These are phyloP conservation scores for Phrynocephalus vlangalii DNA, from an alignment of 2,797 vertebrate species.

Conservation along the genomic window DNA sequence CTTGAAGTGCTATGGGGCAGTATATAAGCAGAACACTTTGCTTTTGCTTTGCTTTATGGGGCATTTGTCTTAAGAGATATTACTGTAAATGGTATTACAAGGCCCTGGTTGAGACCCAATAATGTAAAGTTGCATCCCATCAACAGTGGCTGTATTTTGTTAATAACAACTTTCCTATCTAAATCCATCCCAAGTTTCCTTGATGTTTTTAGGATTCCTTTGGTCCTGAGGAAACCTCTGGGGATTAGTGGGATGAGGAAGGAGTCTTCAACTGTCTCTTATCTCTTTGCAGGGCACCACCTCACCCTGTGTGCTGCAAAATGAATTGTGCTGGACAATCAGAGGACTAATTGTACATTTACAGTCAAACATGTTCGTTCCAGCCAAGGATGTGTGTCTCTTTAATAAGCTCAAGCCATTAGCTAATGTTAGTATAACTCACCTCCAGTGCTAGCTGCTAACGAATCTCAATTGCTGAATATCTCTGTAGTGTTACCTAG, in stretches of 20 bases:
- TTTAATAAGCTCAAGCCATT: slow-evolving; percentile 50
- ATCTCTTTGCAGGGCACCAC: neutral
- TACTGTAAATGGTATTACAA: neutral
- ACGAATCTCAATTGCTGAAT: slow-evolving; percentile 17
- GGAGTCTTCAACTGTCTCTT: no score
- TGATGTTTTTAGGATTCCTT: no score
- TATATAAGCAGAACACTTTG: no score
- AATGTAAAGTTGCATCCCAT: no score
- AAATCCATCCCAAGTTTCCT: neutral
- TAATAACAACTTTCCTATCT: neutral
- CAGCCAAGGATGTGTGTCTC: neutral
- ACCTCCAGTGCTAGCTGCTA: slow-evolving; percentile 31
- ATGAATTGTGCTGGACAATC: neutral
- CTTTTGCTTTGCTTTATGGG: no score
- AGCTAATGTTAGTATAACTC: slow-evolving; percentile 27
- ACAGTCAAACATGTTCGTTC: slow-evolving; percentile 40
- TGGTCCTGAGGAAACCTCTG: neutral
- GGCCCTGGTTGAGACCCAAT: no score
- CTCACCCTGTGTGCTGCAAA: slow-evolving; percentile 1
- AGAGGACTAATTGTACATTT: slow-evolving; percentile 4
- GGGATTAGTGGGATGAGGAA: neutral
- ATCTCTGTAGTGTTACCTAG: neutral
- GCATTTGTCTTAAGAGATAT: no score
- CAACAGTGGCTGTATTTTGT: no score
- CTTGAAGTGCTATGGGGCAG: no score